Evolutionary conservation across 1,140 invertebrate species (phyloP), one percentile per base, ranked within the genome.

Genomic region (Hycleus phaleratus): DNA sequence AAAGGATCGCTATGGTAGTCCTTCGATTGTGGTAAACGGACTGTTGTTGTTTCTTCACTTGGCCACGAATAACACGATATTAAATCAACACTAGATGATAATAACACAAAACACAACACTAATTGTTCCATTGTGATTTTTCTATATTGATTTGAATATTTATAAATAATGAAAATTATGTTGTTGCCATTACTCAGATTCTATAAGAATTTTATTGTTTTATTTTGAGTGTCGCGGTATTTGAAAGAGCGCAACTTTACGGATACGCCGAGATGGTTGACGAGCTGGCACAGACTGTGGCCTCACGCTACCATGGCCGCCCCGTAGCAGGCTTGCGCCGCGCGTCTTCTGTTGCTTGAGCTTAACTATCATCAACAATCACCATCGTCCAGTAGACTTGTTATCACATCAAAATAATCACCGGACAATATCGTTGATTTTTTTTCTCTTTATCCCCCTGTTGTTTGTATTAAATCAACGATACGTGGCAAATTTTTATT

Each of bases 1-100:
- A 90, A 74, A 0, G 85, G 83, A 71, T 90, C 87, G 64, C 79
- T 81, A 62, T 81, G 81, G 61, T 79, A 77, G 60, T 81, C 81
- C 65, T 80, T 80, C 47, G 71, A 67, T 25, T 70, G 72, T 40
- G 74, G 76, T 11, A 77, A 77, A 3, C 77, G 18, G 18, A 18
- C 77, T 8, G 79, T 78, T 10, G 79, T 79, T 2, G 79, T 72
- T 50, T 73, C 72, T 46, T 72, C 70, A 47, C 65, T 68, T 2
- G 70, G 71, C 71, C 71, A 73, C 40, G 72, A 73, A 58, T 73
- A 73, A 25, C 63, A 67, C 18, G 50, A 54, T 42, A 66, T 66
- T 5, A 58, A 55, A 52, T 5, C 32, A 32, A 55, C 53, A 59
- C 47, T 45, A 26, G 47, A 53, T 56, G 49, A 44, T 46, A 47